phyloP scores from a whole-genome alignment of 2,888 invertebrate genomes.

The Beris chalybata region DNA sequence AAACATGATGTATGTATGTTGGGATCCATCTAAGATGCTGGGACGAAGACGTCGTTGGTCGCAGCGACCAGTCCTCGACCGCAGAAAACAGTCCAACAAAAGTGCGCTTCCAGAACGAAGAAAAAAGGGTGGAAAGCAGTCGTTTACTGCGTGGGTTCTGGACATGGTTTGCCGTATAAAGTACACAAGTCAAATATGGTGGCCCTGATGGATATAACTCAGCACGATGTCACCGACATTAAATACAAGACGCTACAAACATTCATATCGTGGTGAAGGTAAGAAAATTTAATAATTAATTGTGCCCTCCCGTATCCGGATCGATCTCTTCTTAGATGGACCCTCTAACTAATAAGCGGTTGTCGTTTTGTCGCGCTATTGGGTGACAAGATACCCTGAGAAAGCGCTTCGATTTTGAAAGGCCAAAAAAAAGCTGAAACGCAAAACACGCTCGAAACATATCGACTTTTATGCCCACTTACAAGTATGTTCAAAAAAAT shows the following conservation, averaged over 20 bases:
- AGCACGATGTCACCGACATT: slow-evolving; percentile 25
- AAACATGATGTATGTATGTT: slow-evolving; percentile 36
- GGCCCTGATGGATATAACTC: slow-evolving; percentile 30
- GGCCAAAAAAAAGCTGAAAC: too few species aligned
- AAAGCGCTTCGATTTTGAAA: neutral
- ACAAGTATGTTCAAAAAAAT: slow-evolving; percentile 28
- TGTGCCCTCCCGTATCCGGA: slow-evolving; percentile 19
- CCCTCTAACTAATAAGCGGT: slow-evolving; percentile 22
- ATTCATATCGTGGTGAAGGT: slow-evolving; percentile 15
- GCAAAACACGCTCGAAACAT: neutral
- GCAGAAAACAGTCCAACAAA: neutral
- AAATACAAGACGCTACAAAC: slow-evolving; percentile 21
- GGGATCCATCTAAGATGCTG: neutral
- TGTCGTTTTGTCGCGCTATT: slow-evolving; percentile 26
- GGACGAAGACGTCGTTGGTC: neutral
- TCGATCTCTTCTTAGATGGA: neutral
- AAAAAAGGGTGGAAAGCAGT: slow-evolving; percentile 12
- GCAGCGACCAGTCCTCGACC: neutral
- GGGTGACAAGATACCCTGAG: slow-evolving; percentile 12
- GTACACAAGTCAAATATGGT: slow-evolving; percentile 37
- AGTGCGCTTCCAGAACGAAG: neutral
- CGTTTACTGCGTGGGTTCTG: slow-evolving; percentile 28
- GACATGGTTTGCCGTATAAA: slow-evolving; percentile 33
- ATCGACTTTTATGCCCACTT: slow-evolving; percentile 8
- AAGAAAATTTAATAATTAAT: slow-evolving; percentile 22